A percentile compares a stretch with the other conserved stretches of the same genome.
These are phyloP conservation scores for Thera britannica DNA, from an alignment of 2,888 invertebrate species.

Conservation along the genomic window DNA sequence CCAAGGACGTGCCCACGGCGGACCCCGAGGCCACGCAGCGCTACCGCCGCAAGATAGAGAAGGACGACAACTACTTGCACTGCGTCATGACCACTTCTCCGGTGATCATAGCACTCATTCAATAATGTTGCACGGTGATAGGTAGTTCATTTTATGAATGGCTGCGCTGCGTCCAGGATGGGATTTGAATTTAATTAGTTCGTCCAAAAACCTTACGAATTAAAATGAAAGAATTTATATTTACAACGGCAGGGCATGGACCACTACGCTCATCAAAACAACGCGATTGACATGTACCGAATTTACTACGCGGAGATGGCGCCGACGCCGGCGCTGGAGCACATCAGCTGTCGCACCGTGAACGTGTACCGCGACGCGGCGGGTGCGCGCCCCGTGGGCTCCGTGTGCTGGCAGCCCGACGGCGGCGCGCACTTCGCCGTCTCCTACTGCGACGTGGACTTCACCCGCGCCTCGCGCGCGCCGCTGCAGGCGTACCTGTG, in stretches of 20 bases:
- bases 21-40: slow-evolving; percentile 90
- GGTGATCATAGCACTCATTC: slow-evolving; percentile 41
- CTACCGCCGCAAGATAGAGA: slow-evolving; percentile 91
- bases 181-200: no score
- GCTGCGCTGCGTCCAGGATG: no score
- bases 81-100: slow-evolving; percentile 84
- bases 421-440: slow-evolving; percentile 91
- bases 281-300: slow-evolving; percentile 95
- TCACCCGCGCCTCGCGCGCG: slow-evolving; percentile 82
- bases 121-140: no score
- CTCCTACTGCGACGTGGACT: slow-evolving; percentile 91
- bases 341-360: slow-evolving; percentile 88
- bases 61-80: slow-evolving; percentile 90
- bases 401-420: slow-evolving; percentile 95
- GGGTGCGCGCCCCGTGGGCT: slow-evolving; percentile 87
- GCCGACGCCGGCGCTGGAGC: slow-evolving; percentile 86
- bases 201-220: no score
- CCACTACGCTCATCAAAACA: slow-evolving; percentile 94
- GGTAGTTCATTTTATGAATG: no score
- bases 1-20: slow-evolving; percentile 87
- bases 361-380: slow-evolving; percentile 91
- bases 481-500: slow-evolving; percentile 87
- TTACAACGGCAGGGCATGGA: slow-evolving; percentile 87
- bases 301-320: slow-evolving; percentile 92
- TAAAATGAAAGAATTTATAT: no score